Evolutionary conservation across 37 sponge, comb jelly and placozoan genomes (phyloP).

Genomic region (Cliona cf. orientalis): DNA sequence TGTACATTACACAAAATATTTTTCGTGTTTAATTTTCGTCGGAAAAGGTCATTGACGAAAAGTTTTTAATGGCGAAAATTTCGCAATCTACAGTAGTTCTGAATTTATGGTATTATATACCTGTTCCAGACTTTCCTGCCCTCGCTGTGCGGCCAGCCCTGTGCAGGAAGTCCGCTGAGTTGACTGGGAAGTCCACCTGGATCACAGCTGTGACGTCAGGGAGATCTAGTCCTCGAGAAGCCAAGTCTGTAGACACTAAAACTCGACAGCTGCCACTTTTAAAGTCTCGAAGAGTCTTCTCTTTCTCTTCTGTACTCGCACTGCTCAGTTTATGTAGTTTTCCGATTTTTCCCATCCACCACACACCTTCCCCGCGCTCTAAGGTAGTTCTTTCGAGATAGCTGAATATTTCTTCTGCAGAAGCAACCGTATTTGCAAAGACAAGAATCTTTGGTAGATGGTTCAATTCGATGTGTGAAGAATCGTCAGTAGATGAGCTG

Average conservation of each 20-base stretch:
- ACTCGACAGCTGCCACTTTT: constrained; percentile 40
- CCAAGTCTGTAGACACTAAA: constrained; percentile 75
- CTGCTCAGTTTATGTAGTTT: constrained; percentile 19
- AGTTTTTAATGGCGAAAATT: no score
- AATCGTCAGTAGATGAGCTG: no score
- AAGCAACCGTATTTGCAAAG: constrained; percentile 50
- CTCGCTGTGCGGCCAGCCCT: constrained; percentile 88
- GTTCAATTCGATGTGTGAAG: no score
- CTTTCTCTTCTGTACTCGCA: constrained; percentile 26
- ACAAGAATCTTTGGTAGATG: constrained; percentile 50
- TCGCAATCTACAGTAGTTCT: background rate
- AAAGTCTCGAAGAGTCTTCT: constrained; percentile 37
- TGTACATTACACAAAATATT: no score
- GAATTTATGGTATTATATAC: constrained; percentile 27
- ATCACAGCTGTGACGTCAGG: constrained; percentile 71
- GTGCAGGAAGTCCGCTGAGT: constrained; percentile 78
- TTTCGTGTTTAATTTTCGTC: no score
- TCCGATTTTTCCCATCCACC: constrained; percentile 25
- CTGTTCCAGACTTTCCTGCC: constrained; percentile 69
- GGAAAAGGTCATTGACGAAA: no score
- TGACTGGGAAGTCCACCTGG: constrained; percentile 85
- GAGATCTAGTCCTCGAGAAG: constrained; percentile 80
- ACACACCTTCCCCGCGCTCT: background rate
- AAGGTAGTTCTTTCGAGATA: constrained; percentile 8
- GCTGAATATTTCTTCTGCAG: constrained; percentile 10